Evolutionary conservation across 2,888 invertebrate genomes (phyloP).

Genomic region (Aleiodes alternator): DNA sequence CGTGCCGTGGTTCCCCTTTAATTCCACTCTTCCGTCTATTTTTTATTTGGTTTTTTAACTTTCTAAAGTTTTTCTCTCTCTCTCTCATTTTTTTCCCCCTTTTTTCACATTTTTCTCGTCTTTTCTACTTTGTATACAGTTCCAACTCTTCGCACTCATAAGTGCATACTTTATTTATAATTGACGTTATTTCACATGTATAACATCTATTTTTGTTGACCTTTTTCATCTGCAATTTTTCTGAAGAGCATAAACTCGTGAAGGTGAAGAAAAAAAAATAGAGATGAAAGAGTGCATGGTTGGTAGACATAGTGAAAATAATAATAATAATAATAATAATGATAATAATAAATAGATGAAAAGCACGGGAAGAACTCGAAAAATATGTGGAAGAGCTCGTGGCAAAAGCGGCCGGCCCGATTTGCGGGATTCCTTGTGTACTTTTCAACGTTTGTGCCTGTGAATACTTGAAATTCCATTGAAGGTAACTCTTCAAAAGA

Average conservation of each 20-base stretch:
- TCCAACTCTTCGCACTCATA: conserved; percentile 8
- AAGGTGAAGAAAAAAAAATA: background rate
- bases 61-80: conserved; percentile 8
- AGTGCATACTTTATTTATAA: conserved; percentile 34
- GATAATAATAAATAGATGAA: conserved; percentile 40
- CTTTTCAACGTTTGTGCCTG: conserved; percentile 35
- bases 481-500: background rate
- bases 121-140: conserved; percentile 1
- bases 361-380: conserved; percentile 52
- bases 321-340: background rate
- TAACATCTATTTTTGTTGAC: conserved; percentile 27
- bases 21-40: background rate
- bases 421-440: conserved; percentile 48
- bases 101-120: background rate
- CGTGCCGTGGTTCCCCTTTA: conserved; percentile 32
- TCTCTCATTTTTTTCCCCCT: conserved; percentile 13
- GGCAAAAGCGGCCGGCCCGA: conserved; percentile 41
- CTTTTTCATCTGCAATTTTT: conserved; percentile 7
- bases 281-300: conserved; percentile 18
- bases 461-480: conserved; percentile 16
- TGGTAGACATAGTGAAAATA: conserved; percentile 28
- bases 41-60: background rate
- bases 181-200: conserved; percentile 31
- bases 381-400: conserved; percentile 52
- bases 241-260: conserved; percentile 31